phyloP scores from a whole-genome alignment of 1,140 invertebrate species.

The Listronotus bonariensis region DNA sequence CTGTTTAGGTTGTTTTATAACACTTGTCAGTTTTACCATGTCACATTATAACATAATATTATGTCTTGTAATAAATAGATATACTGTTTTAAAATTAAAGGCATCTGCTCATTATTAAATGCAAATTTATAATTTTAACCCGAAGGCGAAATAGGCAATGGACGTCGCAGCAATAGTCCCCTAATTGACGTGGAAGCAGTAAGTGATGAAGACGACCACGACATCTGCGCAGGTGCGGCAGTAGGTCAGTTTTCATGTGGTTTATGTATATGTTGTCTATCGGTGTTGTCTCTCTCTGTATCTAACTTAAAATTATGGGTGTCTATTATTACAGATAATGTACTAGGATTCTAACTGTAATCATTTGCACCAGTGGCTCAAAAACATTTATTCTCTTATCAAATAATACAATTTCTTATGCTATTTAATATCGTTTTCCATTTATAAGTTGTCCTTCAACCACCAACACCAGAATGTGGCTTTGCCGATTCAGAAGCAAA shows the following conservation, averaged over 20 bases:
- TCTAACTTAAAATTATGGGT: constrained; percentile 31
- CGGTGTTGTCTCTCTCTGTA: constrained; percentile 49
- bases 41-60: no score
- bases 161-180: constrained; percentile 66
- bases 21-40: no score
- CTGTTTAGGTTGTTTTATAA: no score
- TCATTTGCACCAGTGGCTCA: no score
- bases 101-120: neutral
- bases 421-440: no score
- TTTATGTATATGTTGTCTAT: constrained; percentile 51
- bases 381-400: no score
- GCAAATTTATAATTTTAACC: constrained; percentile 25
- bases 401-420: no score
- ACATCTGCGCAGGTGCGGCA: constrained; percentile 57
- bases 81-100: constrained; percentile 1
- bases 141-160: constrained; percentile 70
- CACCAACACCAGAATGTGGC: no score
- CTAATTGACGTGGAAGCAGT: constrained; percentile 77
- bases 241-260: constrained; percentile 63
- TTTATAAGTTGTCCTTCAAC: no score
- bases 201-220: constrained; percentile 67
- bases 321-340: constrained; percentile 22
- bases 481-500: no score
- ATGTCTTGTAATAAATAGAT: no score
- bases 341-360: no score